phyloP scores from a whole-genome alignment of 2,113 vertebrate species.

The Hippolais icterina region DNA sequence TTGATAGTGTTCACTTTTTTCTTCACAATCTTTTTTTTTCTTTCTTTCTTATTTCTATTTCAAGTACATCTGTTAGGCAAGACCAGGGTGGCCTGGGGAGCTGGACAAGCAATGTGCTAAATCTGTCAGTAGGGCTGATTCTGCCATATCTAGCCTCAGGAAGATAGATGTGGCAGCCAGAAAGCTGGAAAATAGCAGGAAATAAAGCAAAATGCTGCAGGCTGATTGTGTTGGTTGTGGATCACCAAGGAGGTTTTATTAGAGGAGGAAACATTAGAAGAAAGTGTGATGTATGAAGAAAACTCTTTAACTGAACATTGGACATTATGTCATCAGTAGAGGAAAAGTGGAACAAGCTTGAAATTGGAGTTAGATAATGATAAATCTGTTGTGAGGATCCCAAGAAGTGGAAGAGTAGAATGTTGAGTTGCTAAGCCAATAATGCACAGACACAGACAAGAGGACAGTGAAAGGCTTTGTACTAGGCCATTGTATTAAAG shows the following conservation, averaged over 20 bases:
- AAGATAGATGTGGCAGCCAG: background rate
- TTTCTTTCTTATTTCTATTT: background rate
- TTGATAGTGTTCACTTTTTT: background rate
- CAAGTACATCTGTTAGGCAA: background rate
- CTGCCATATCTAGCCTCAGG: background rate
- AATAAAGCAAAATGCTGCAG: background rate
- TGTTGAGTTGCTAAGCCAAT: background rate
- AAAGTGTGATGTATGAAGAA: background rate
- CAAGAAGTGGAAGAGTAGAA: background rate
- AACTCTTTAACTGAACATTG: background rate
- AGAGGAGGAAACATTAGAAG: background rate
- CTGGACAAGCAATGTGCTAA: background rate
- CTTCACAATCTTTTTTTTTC: background rate
- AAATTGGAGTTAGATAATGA: background rate
- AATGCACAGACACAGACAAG: background rate
- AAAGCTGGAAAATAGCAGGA: background rate
- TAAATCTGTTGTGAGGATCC: background rate
- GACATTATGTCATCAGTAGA: background rate
- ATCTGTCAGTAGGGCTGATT: background rate
- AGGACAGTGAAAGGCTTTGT: background rate
- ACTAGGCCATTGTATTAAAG: accelerated
- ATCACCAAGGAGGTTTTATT: background rate
- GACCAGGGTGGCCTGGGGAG: background rate
- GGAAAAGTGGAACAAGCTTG: background rate
- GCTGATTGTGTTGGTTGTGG: background rate